A percentile compares a stretch with the other conserved stretches of the same genome.
Evolutionary conservation across 1,140 invertebrate genomes (phyloP).

Genomic region (Pogonomyrmex barbatus): DNA sequence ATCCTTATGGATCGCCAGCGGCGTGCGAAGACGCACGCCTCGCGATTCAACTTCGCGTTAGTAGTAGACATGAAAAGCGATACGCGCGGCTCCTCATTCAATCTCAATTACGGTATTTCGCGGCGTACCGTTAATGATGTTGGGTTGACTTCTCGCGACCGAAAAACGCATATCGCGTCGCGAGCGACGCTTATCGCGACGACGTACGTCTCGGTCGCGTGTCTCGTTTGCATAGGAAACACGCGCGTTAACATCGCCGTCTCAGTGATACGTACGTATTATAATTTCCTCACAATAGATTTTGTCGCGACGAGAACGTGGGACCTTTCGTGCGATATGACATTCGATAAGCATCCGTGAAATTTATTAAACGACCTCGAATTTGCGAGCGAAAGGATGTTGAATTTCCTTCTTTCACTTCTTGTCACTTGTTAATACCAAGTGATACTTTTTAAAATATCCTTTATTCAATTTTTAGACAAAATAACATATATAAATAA

Average conservation of each 20-base stretch:
- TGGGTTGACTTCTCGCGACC: constrained; percentile 16
- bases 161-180: constrained; percentile 18
- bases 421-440: not conserved
- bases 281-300: constrained; percentile 64
- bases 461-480: not conserved
- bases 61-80: constrained; percentile 28
- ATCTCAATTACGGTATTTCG: constrained; percentile 58
- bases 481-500: not conserved
- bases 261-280: constrained; percentile 55
- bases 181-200: constrained; percentile 26
- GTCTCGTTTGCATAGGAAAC: constrained; percentile 59
- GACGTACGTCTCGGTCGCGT: not conserved
- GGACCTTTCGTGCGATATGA: constrained; percentile 39
- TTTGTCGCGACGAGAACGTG: constrained; percentile 65
- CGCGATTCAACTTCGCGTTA: constrained; percentile 28
- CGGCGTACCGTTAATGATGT: constrained; percentile 41
- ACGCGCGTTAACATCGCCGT: constrained; percentile 19
- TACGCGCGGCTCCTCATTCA: constrained; percentile 44
- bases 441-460: not conserved
- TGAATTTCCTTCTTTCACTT: not conserved
- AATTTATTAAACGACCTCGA: constrained; percentile 51
- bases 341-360: constrained; percentile 27
- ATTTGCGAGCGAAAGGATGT: not conserved
- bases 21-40: constrained; percentile 36
- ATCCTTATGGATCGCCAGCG: constrained; percentile 19